Base-by-base conservation (phyloP, 2,888 invertebrate species). In the Halictus ligatus region DNA sequence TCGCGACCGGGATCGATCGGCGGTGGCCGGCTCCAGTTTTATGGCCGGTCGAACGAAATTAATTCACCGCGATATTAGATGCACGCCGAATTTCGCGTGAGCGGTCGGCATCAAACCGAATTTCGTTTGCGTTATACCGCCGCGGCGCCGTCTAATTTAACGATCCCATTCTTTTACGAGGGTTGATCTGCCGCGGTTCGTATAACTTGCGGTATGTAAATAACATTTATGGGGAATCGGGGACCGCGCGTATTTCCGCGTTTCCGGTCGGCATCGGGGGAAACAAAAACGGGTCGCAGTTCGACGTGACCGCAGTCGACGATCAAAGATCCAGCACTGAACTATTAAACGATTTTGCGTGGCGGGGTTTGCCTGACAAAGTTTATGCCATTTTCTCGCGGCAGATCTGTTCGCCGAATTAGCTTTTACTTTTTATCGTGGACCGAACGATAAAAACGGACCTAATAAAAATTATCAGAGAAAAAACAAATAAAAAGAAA, bases 111-210 rank as follows among this genome's bases (percentile, higher is more conserved):
- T 29, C 50, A 35, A 54, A 64, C 74, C 29, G 58, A 82, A 81
- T 74, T 81, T 75, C 75, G 50, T 72, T 48, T 60, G 29, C 76
- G 77, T 69, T 50, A 43, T 69, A 73, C 74, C 64, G 18, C 64
- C 74, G 58, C 54, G 0, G n/a, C 10, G n/a, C n/a, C 58, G 25
- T 75, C 48, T 74, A 77, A 82, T 84, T 84, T 82, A 82, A 84
- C 72, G 84, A 84, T 77, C 82, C 74, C 78, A 84, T 84, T 84
- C 82, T 84, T 84, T 82, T 82, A 77, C 76, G 73, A 77, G 76
- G 76, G 48, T 29, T 40, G 76, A 64, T 40, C 67, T 64, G 54
- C 21, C 25, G 74, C 25, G 15, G 29, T 72, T 43, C 60, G 81
- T 73, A 83, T 75, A 81, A 76, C 71, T 74, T 64, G 54, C 67